Evolutionary conservation across 2,888 invertebrate species (phyloP).

Genomic region (Cheiracanthium punctorium): DNA sequence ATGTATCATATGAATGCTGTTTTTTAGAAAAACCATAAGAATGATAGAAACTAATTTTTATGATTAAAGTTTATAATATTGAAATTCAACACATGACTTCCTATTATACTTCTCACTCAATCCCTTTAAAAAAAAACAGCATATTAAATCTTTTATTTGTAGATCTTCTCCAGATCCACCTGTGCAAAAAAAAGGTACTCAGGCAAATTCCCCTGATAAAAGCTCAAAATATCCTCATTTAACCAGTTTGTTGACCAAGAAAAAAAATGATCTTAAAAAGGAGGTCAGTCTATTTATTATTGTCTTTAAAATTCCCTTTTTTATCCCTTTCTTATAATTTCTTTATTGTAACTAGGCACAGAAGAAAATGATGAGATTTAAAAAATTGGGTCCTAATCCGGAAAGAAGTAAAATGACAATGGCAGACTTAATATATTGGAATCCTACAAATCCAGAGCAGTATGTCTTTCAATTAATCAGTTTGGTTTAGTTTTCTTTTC

Average conservation of each 20-base stretch:
- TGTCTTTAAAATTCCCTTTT: neutral
- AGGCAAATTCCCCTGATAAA: neutral
- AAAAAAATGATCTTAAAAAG: neutral
- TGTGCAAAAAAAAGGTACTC: too few species aligned
- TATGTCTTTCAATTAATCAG: neutral
- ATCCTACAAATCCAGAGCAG: neutral
- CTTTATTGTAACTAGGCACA: neutral
- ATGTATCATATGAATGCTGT: too few species aligned
- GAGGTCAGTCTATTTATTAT: neutral
- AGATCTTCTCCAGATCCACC: too few species aligned
- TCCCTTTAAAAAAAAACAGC: too few species aligned
- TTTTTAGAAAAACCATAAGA: too few species aligned
- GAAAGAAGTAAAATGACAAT: slow-evolving; percentile 32
- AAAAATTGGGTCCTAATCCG: slow-evolving; percentile 2
- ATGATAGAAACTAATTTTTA: too few species aligned
- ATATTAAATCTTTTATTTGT: too few species aligned
- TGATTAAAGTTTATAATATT: too few species aligned
- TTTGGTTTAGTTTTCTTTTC: neutral
- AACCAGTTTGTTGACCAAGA: neutral
- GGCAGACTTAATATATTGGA: slow-evolving; percentile 16
- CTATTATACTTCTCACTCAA: too few species aligned
- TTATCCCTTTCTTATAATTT: neutral
- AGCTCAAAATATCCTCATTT: neutral
- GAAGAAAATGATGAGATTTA: neutral
- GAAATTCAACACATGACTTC: too few species aligned